phyloP scores from a whole-genome alignment of 1,140 invertebrate genomes.

The Cyclina sinensis region DNA sequence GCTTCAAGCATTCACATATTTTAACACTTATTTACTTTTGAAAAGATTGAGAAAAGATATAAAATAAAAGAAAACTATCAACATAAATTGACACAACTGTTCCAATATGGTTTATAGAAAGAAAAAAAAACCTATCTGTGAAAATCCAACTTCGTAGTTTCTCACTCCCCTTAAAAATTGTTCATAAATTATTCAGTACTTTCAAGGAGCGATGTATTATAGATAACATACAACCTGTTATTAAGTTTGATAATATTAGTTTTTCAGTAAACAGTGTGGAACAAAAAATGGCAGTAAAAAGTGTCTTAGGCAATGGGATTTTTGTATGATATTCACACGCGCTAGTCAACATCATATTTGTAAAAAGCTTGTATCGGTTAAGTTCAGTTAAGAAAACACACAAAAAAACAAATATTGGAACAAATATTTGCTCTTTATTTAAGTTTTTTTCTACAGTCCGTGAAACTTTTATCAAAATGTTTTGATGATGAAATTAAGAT shows the following conservation, averaged over 20 bases:
- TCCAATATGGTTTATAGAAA: neutral
- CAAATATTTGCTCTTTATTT: conserved; percentile 10
- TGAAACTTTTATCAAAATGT: neutral
- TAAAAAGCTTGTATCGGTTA: too few relatives aligned
- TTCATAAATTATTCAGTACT: conserved; percentile 20
- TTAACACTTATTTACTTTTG: too few relatives aligned
- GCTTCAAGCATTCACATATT: too few relatives aligned
- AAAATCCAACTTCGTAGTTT: conserved; percentile 3
- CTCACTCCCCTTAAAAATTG: conserved; percentile 8
- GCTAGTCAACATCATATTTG: too few relatives aligned
- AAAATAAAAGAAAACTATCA: neutral
- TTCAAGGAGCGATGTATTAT: neutral
- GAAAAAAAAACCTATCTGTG: conserved; percentile 30
- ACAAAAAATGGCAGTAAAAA: too few relatives aligned
- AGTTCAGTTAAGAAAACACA: neutral
- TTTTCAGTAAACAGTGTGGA: conserved; percentile 7
- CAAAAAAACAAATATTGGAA: neutral
- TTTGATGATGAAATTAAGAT: neutral
- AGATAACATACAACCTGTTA: conserved; percentile 1
- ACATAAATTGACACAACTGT: neutral
- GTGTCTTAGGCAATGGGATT: too few relatives aligned
- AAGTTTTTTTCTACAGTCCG: neutral
- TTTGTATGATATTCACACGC: too few relatives aligned
- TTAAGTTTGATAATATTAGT: conserved; percentile 18
- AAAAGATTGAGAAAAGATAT: too few relatives aligned